phyloP scores from a whole-genome alignment of 2,113 vertebrate species.

The Amia ocellicauda region DNA sequence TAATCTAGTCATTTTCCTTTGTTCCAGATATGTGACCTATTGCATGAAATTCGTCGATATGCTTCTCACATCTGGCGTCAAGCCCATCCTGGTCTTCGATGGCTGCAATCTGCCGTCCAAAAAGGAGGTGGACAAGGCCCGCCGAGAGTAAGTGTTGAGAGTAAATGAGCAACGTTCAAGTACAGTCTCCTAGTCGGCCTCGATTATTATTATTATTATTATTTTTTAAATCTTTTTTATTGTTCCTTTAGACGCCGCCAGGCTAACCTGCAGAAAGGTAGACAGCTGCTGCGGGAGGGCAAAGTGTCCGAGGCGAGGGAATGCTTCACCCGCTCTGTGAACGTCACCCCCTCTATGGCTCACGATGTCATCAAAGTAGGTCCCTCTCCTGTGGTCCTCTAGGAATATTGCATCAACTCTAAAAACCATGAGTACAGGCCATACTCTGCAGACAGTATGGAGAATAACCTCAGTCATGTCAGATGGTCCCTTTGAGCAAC shows the following conservation, averaged over 20 bases:
- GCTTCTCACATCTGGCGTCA: conserved; percentile 81
- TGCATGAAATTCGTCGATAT: conserved; percentile 97
- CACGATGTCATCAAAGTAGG: conserved; percentile 87
- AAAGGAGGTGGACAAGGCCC: conserved; percentile 84
- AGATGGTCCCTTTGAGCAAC: too few relatives aligned
- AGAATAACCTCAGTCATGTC: too few relatives aligned
- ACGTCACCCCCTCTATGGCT: conserved; percentile 88
- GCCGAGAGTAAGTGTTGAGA: conserved; percentile 91
- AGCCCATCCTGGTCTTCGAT: conserved; percentile 91
- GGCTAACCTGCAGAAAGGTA: conserved; percentile 80
- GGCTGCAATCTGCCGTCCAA: conserved; percentile 94
- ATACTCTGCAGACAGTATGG: too few relatives aligned
- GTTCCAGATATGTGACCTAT: conserved; percentile 81
- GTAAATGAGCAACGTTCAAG: too few relatives aligned
- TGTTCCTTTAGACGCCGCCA: conserved; percentile 74
- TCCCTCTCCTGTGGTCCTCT: neutral
- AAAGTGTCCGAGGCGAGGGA: conserved; percentile 85
- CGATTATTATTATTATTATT: too few relatives aligned
- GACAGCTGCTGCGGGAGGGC: conserved; percentile 86
- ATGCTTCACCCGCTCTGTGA: conserved; percentile 84
- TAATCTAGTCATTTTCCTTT: too few relatives aligned
- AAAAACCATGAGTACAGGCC: too few relatives aligned
- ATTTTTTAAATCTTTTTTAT: neutral
- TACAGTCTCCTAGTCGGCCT: too few relatives aligned
- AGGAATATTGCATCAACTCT: too few relatives aligned